phyloP scores from a whole-genome alignment of 2,888 invertebrate species.

The Coremacera marginata region DNA sequence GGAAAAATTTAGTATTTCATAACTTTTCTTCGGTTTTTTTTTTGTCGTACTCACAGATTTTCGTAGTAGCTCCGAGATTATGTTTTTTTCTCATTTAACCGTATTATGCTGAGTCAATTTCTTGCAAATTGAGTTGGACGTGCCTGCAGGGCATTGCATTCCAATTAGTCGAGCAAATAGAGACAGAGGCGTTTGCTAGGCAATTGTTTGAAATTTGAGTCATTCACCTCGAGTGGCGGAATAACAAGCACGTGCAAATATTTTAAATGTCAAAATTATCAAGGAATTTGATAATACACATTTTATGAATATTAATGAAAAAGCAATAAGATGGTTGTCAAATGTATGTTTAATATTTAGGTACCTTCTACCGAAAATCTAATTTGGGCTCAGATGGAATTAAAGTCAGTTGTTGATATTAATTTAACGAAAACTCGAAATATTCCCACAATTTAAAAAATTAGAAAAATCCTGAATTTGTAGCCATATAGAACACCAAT shows the following conservation, averaged over 20 bases:
- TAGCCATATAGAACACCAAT: too few species aligned
- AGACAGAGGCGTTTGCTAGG: background rate
- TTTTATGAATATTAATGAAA: too few species aligned
- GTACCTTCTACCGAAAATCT: too few species aligned
- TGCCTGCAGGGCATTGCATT: constrained; percentile 12
- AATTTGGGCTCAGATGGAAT: too few species aligned
- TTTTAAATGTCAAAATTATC: background rate
- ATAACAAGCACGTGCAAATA: background rate
- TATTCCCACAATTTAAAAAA: too few species aligned
- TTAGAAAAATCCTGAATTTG: too few species aligned
- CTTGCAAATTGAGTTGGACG: constrained; percentile 21
- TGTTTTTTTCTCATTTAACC: background rate
- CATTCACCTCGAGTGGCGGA: background rate
- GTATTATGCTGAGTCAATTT: background rate
- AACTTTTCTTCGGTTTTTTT: too few species aligned
- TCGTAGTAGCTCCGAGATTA: background rate
- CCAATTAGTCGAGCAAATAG: constrained; percentile 30
- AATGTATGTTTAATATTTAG: too few species aligned
- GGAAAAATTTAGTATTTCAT: too few species aligned
- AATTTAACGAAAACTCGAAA: background rate
- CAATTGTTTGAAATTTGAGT: background rate
- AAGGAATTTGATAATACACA: background rate
- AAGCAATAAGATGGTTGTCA: too few species aligned
- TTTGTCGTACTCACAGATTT: background rate
- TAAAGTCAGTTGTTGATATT: too few species aligned